These are phyloP conservation scores for Rafetus swinhoei DNA, from an alignment of 2,113 vertebrate species.

Conservation along the genomic window DNA sequence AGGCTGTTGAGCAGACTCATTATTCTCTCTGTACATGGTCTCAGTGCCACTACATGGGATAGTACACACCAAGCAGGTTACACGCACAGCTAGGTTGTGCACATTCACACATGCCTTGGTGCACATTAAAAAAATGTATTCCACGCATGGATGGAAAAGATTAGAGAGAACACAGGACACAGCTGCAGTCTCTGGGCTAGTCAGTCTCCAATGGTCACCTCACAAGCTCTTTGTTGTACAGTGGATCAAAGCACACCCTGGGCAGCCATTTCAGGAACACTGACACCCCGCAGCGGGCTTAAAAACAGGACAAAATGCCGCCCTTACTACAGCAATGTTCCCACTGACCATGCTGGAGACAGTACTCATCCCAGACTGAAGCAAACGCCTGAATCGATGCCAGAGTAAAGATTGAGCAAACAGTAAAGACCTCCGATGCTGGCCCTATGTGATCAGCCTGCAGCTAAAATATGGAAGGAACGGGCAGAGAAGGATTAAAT, in stretches of 20 bases:
- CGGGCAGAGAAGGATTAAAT: background rate
- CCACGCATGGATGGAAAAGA: no score
- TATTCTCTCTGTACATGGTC: no score
- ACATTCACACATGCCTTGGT: no score
- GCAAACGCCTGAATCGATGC: background rate
- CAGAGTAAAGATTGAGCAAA: background rate
- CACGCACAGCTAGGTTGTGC: no score
- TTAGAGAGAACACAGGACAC: no score
- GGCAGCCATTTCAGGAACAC: conserved; percentile 15
- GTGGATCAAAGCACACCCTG: background rate
- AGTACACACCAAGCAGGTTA: no score
- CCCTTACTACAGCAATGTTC: background rate
- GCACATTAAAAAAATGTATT: no score
- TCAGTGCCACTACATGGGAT: no score
- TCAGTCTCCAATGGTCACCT: background rate
- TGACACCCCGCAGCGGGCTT: background rate
- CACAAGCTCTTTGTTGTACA: background rate
- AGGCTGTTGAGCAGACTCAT: no score
- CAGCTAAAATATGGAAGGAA: background rate
- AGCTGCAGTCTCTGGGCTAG: accelerated
- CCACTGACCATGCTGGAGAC: background rate
- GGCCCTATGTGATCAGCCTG: background rate
- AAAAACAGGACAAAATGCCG: background rate
- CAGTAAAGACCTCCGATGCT: background rate
- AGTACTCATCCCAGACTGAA: background rate